Base-by-base conservation (phyloP, 1,140 invertebrate genomes). In the Mesaphorura yosii region DNA sequence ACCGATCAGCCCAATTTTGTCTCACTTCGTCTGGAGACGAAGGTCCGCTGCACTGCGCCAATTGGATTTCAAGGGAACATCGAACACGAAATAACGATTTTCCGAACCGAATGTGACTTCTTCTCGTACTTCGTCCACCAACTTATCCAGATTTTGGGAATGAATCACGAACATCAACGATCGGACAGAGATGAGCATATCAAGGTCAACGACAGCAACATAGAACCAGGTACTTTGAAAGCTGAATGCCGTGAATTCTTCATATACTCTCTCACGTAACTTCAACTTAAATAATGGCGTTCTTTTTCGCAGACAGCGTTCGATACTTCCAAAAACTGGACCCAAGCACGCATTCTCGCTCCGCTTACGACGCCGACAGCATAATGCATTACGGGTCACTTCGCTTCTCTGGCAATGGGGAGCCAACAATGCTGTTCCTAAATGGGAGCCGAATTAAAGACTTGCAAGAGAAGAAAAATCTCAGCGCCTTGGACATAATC, bases 371-470 rank as follows among this genome's bases (percentile, higher is more conserved):
- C 25, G 15, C 23, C 23, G 15, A 48, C 46, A 48, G 46, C 46
- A 48, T 48, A 27, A 48, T 48, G 46, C 46, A 48, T 10, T 48
- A 48, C 46, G 46, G 46, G 7, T 48, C 46, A 34, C 37, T 26
- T 20, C 46, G 19, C 31, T 48, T 34, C 19, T 48, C 46, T 5
- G 23, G 6, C 14, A 48, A 48, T 48, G 46, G 46, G 4, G 4
- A 34, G 37, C 46, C 46, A 37, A 48, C 46, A 34, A 6, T 48
- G 5, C 23, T 48, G 27, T 15, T 31, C 15, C 31, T 34, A n/a
- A 22, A 29, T 29, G 46, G 46, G 37, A 4, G 5, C 12, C n/a
- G 20, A 48, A 10, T 48, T 12, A 7, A 10, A 4, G 15, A 27
- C 6, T 48, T 27, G 46, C 20, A 6, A 5, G 46, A 31, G 12